Evolutionary conservation across 2,888 invertebrate genomes (phyloP), one percentile per base, ranked within the genome.

Genomic region (Rhagium mordax): DNA sequence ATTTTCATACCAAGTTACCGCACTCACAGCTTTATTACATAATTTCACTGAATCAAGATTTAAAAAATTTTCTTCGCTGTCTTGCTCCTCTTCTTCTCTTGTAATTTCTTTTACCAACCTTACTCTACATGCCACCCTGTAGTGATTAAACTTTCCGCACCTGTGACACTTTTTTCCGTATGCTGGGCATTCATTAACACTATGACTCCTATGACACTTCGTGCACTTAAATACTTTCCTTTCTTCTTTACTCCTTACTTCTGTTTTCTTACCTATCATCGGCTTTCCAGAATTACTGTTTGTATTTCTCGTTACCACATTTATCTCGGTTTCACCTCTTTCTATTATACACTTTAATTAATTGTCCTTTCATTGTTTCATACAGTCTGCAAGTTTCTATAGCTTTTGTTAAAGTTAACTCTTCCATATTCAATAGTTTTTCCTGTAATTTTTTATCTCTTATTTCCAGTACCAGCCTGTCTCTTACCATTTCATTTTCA

Each of bases 291-390:
- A 33, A 5, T 33, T 33, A n/a, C 10, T 5, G 33, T 33, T 33
- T 7, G 10, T 10, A 7, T 33, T 33, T 33, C 10, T 33, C 33
- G 5, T 33, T n/a, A 47, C 47, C n/a, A n/a, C 47, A 47, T 47
- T n/a, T 47, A 47, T n/a, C n/a, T 47, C 47, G 3, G n/a, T 4
- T 47, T 47, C 51, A 51, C 1, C 27, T 59, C 10, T 20, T 18
- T 16, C 15, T 16, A 8, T 59, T 20, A 29, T 33, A 16, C 7
- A 7, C 21, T 59, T 59, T 59, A 59, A 10, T 47, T 47, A 10
- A 51, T 18, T 51, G 18, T 13, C 51, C 51, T 51, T 51, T n/a
- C 51, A 51, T 51, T 51, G 51, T 16, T 51, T 51, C 51, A 51
- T 16, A 51, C 3, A 7, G 15, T 16, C 18, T 51, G 51, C 51